Base-by-base conservation (phyloP, 1,140 invertebrate species). In the Charaxes varanes region DNA sequence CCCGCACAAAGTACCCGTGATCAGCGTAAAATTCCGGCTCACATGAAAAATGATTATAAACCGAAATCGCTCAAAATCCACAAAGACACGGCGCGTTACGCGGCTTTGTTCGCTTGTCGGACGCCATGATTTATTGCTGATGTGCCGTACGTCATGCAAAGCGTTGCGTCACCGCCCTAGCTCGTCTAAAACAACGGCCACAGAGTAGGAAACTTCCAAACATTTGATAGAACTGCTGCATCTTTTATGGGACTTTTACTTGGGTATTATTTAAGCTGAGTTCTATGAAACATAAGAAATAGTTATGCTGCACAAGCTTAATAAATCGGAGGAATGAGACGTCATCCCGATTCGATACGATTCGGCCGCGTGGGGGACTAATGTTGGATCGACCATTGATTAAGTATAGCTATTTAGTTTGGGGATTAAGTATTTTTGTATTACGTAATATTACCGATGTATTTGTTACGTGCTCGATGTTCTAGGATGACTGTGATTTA, bases 1-100 rank as follows among this genome's bases (percentile, higher is more conserved):
- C 13, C 16, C 22, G 27, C 27, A 49, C 50, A 37, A 44, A 51
- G 43, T 46, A 50, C 33, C 43, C 49, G 30, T 72, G 76, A 80
- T 74, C 54, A 59, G 62, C 71, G 70, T 80, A 71, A 73, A 73
- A 74, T 72, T 53, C 44, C 54, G 58, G 49, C 44, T 61, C 47
- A 53, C 45, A 69, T 82, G 78, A 82, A 77, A 82, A 82, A 82
- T 82, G 68, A 79, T 73, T 70, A 68, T 73, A 79, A 79, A 71
- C 62, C 74, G 52, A 64, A 76, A 79, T 77, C 72, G 70, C 55
- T 78, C 69, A 81, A 81, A 81, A 78, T 78, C 70, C 68, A 82
- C 78, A 77, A 69, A 77, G 78, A 82, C 78, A 82, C 69, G 78
- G 69, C 64, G 72, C 70, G 78, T 82, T 79, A 78, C 69, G 49